Percentiles rank a stretch among this genome's conserved stretches.
These are phyloP conservation scores for Galerucella calmariensis DNA, from an alignment of 2,888 invertebrate species.

Conservation along the genomic window DNA sequence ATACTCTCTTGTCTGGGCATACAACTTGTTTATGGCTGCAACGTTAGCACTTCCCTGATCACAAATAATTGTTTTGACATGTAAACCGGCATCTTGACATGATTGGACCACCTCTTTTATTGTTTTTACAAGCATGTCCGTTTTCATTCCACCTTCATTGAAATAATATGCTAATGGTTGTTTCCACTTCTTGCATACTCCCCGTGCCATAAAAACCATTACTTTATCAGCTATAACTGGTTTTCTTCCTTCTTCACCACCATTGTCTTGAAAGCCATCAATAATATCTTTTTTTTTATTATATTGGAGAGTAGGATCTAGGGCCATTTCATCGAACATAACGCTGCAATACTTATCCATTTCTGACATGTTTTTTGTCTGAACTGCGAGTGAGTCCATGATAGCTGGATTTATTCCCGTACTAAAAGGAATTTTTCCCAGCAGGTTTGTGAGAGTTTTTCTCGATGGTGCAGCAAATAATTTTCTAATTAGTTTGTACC, in stretches of 20 bases:
- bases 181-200: not conserved
- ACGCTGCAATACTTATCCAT: slow-evolving; percentile 3
- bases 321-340: slow-evolving; percentile 2
- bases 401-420: slow-evolving; percentile 2
- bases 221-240: slow-evolving; percentile 1
- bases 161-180: not conserved
- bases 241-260: not conserved
- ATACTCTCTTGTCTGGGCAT: slow-evolving; percentile 10
- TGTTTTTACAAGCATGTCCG: not conserved
- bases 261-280: slow-evolving; percentile 8
- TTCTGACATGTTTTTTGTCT: slow-evolving; percentile 1
- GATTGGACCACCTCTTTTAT: slow-evolving; percentile 9
- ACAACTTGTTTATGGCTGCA: slow-evolving; percentile 12
- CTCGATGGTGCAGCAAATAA: slow-evolving; percentile 11
- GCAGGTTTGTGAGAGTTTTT: slow-evolving; percentile 10
- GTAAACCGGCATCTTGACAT: slow-evolving; percentile 8
- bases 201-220: not conserved
- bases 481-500: slow-evolving; percentile 18
- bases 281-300: not conserved
- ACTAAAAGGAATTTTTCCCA: not conserved
- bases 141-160: not conserved
- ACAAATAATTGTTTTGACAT: slow-evolving; percentile 4
- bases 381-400: not conserved
- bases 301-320: not conserved
- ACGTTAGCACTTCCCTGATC: slow-evolving; percentile 14